phyloP scores from a whole-genome alignment of 2,797 vertebrate genomes.

The Leucoraja ocellata region DNA sequence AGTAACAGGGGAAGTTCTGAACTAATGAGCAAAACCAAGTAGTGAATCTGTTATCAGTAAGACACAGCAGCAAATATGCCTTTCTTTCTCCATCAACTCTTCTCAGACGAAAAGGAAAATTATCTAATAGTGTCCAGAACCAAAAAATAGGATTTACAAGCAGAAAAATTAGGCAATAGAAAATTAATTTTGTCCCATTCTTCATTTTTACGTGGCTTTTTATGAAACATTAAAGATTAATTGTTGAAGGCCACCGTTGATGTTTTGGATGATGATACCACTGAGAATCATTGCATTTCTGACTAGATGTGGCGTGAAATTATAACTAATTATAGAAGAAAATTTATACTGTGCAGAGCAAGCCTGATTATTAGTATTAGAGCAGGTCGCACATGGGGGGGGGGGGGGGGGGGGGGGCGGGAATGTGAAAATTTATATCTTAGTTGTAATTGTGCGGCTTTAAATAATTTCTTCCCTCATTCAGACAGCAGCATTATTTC shows the following conservation, averaged over 20 bases:
- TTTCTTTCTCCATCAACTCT: not conserved
- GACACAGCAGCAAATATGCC: not conserved
- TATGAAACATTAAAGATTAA: constrained; percentile 5
- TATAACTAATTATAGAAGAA: constrained; percentile 31
- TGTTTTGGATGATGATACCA: constrained; percentile 24
- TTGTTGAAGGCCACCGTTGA: constrained; percentile 22
- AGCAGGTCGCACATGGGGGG: not conserved
- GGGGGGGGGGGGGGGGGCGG: too few relatives aligned
- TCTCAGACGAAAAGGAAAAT: not conserved
- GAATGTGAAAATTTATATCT: constrained; percentile 16
- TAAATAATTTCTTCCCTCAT: not conserved
- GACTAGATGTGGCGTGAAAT: constrained; percentile 35
- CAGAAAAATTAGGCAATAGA: not conserved
- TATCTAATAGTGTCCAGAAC: not conserved
- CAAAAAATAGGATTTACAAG: not conserved
- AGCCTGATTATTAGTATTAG: not conserved
- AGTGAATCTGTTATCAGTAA: not conserved
- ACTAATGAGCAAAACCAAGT: not conserved
- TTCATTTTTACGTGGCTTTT: not conserved
- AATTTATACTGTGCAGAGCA: not conserved
- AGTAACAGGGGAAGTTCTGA: not conserved
- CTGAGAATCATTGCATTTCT: constrained; percentile 16
- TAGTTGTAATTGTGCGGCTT: not conserved
- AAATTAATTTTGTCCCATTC: not conserved
- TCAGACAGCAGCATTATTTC: not conserved